phyloP scores from a whole-genome alignment of 2,113 vertebrate genomes.

The Lonchura striata region DNA sequence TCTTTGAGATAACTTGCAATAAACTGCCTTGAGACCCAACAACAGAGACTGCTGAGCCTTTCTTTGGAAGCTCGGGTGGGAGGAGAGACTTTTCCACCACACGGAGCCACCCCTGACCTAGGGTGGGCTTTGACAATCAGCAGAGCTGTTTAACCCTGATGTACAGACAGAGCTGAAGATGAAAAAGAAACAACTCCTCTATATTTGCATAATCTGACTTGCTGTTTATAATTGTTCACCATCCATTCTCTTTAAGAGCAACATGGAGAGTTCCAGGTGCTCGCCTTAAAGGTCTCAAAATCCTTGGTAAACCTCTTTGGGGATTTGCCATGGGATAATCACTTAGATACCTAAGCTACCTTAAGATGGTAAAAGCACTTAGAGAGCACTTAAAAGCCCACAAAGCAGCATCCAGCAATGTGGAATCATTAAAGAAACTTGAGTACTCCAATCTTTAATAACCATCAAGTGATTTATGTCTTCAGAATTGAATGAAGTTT shows the following conservation, averaged over 20 bases:
- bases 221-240: neutral
- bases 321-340: neutral
- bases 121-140: too few relatives aligned
- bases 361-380: slow-evolving; percentile 26
- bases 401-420: neutral
- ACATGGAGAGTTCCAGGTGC: neutral
- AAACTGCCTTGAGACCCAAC: too few relatives aligned
- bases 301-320: neutral
- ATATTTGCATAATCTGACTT: neutral
- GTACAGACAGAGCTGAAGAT: neutral
- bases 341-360: neutral
- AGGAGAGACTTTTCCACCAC: too few relatives aligned
- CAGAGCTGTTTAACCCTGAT: neutral
- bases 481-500: neutral
- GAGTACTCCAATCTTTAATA: neutral
- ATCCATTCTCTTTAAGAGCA: neutral
- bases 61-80: too few relatives aligned
- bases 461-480: neutral
- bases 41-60: too few relatives aligned
- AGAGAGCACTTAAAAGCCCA: neutral
- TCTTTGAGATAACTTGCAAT: too few relatives aligned
- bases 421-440: neutral
- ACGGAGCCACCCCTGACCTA: too few relatives aligned
- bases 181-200: neutral
- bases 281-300: slow-evolving; percentile 9